Percentiles rank a stretch among this genome's conserved stretches.
Evolutionary conservation across 2,113 vertebrate species (phyloP).

Genomic region (Pterophyllum scalare): DNA sequence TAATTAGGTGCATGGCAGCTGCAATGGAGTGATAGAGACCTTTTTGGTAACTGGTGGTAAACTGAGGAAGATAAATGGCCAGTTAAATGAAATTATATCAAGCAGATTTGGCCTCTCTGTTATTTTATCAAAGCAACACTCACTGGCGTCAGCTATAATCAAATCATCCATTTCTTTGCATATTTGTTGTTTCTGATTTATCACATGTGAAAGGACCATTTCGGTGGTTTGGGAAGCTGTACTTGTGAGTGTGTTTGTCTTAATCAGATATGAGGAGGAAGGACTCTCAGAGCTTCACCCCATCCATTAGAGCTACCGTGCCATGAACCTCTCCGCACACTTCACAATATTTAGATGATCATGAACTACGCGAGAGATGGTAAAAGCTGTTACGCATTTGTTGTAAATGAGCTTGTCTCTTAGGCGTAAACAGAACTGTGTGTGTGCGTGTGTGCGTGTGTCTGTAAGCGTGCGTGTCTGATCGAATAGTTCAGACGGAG

Average conservation of each 20-base stretch:
- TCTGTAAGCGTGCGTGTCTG: slow-evolving; percentile 29
- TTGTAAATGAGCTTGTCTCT: slow-evolving; percentile 59
- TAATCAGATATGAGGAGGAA: slow-evolving; percentile 31
- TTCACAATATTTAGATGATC: slow-evolving; percentile 66
- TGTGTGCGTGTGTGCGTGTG: neutral
- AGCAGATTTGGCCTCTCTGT: slow-evolving; percentile 31
- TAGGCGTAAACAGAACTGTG: slow-evolving; percentile 45
- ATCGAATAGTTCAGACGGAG: slow-evolving; percentile 43
- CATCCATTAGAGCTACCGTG: slow-evolving; percentile 51
- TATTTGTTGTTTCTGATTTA: slow-evolving; percentile 21
- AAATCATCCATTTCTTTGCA: slow-evolving; percentile 35
- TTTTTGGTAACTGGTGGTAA: slow-evolving; percentile 27
- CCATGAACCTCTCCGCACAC: slow-evolving; percentile 23
- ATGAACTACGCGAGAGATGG: slow-evolving; percentile 33
- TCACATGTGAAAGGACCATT: slow-evolving; percentile 26
- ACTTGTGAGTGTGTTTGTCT: slow-evolving; percentile 26
- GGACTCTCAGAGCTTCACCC: neutral
- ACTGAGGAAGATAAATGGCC: slow-evolving; percentile 53
- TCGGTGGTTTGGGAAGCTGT: neutral
- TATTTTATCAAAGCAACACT: slow-evolving; percentile 42
- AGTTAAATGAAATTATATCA: slow-evolving; percentile 46
- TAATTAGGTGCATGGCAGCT: slow-evolving; percentile 22
- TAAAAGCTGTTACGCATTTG: slow-evolving; percentile 46
- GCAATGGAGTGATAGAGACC: slow-evolving; percentile 22
- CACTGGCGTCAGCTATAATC: slow-evolving; percentile 42